Evolutionary conservation across 64 coral and sea anemone genomes (phyloP), one percentile per base, ranked within the genome.

Genomic region (Stylophora pistillata): DNA sequence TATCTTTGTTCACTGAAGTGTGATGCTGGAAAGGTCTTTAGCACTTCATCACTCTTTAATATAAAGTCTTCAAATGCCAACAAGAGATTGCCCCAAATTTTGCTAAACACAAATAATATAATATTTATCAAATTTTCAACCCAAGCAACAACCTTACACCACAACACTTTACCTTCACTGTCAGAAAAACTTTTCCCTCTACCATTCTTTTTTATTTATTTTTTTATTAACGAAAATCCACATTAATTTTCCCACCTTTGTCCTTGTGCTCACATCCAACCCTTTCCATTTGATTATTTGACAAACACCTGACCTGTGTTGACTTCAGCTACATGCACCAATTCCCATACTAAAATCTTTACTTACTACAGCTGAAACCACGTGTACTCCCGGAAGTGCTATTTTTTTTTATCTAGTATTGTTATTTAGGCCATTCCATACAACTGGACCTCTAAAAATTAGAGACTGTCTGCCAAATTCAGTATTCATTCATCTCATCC

Each of bases 341-440:
- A 74, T 74, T 74, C 72, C 72, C 72, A 74, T 74, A 74, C 30
- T 74, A 72, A 74, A 74, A 74, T 74, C 72, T 74, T 74, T 34
- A 74, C 72, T 61, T 61, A 61, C 58, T 61, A 61, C 7, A 61
- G 58, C 58, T 61, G 58, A 61, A 61, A 61, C 58, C 72, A 34
- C 29, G 33, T 74, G 72, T 30, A 71, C 66, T 71, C 66, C 66
- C 66, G 66, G 10, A 2, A 71, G 66, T 71, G 66, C 66, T 71
- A 71, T 71, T 71, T 71, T 71, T 71, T n/a, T n/a, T n/a, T n/a
- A n/a, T n/a, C n/a, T n/a, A n/a, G n/a, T n/a, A n/a, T n/a, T n/a
- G n/a, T n/a, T n/a, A n/a, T n/a, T n/a, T n/a, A n/a, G n/a, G n/a
- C n/a, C n/a, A n/a, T n/a, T n/a, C n/a, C n/a, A n/a, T n/a, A n/a